Evolutionary conservation across 2,113 vertebrate species (phyloP).

Genomic region (Anolis carolinensis): DNA sequence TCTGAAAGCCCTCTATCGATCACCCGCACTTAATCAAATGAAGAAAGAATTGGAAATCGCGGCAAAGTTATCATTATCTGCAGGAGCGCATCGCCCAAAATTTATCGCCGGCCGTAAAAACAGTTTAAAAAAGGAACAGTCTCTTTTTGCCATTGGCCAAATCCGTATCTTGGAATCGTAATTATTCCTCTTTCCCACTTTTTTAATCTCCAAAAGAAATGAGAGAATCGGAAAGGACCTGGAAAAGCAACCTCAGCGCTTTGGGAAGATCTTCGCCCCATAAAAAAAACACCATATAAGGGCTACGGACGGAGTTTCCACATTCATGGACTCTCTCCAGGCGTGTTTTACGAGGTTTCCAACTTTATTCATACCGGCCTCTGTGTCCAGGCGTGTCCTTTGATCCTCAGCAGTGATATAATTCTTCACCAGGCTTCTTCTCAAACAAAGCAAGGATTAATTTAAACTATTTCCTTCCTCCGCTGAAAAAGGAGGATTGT

Average conservation of each 20-base stretch:
- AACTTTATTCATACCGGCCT: not conserved
- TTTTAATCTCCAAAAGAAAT: not conserved
- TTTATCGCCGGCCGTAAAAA: not conserved
- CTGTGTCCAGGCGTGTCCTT: too few species aligned
- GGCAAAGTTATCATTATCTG: not conserved
- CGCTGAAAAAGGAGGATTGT: too few species aligned
- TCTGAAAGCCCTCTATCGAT: not conserved
- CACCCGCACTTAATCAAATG: constrained; percentile 34
- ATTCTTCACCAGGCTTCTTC: not conserved
- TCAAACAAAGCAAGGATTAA: too few species aligned
- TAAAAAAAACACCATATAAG: not conserved
- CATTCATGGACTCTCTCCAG: not conserved
- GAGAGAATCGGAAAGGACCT: not conserved
- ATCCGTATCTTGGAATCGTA: not conserved
- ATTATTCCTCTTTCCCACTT: not conserved
- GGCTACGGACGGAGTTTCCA: not conserved
- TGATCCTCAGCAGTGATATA: not conserved
- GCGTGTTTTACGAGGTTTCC: not conserved
- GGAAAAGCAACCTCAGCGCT: not conserved
- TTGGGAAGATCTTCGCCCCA: not conserved
- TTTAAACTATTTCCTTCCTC: too few species aligned
- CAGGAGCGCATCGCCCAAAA: constrained; percentile 6
- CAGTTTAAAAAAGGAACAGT: not conserved
- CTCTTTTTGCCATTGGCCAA: not conserved
- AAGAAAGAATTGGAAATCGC: not conserved